These are phyloP conservation scores for Ericerus pela DNA, from an alignment of 1,140 invertebrate genomes.

Conservation along the genomic window DNA sequence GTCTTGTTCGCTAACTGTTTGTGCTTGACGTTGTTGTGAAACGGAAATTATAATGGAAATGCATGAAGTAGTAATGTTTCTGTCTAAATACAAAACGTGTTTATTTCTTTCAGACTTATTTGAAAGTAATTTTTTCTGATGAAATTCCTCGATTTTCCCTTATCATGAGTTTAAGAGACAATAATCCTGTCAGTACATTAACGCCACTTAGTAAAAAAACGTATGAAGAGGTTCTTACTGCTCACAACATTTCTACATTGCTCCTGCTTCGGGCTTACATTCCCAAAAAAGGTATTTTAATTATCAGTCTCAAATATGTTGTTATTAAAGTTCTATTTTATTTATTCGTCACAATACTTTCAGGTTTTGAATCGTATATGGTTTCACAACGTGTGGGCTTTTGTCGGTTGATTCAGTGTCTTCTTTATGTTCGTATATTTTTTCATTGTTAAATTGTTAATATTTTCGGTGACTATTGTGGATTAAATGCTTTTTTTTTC, in stretches of 20 bases:
- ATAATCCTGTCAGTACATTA: not conserved
- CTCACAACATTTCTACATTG: slow-evolving; percentile 2
- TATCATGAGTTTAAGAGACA: no score
- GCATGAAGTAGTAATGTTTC: no score
- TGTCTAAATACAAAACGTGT: no score
- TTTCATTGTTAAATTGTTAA: not conserved
- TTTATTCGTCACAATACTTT: no score
- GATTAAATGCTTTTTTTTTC: not conserved
- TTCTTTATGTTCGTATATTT: not conserved
- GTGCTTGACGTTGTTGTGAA: no score
- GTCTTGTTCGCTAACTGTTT: no score
- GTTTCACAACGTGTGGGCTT: not conserved
- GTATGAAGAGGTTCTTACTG: slow-evolving; percentile 1
- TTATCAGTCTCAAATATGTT: not conserved
- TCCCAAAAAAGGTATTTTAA: not conserved
- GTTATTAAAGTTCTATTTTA: not conserved
- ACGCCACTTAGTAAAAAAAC: not conserved
- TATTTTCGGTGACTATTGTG: not conserved
- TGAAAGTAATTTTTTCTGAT: no score
- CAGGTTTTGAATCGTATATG: not conserved
- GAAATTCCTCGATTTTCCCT: no score
- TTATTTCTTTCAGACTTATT: no score
- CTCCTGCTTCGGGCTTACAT: not conserved
- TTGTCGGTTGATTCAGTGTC: not conserved
- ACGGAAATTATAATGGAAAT: no score